These are phyloP conservation scores for Oenanthe oenanthe DNA, from an alignment of 2,113 vertebrate genomes.

Conservation along the genomic window DNA sequence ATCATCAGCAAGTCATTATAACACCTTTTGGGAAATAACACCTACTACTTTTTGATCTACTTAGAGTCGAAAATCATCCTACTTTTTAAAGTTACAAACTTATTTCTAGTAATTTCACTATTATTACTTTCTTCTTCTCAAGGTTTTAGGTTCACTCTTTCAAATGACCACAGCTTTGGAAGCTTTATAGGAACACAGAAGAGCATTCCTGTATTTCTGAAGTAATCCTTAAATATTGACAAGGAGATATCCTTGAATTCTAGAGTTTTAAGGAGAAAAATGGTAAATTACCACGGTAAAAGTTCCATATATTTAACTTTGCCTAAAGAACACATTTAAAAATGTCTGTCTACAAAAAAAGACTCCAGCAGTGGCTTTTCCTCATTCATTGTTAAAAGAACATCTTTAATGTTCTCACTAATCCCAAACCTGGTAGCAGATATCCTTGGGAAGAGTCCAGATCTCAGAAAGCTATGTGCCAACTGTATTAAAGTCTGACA, in stretches of 20 bases:
- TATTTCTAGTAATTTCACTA: neutral
- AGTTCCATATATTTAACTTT: neutral
- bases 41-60: neutral
- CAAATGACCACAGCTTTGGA: neutral
- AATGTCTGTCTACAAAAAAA: neutral
- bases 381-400: neutral
- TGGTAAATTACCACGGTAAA: neutral
- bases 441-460: neutral
- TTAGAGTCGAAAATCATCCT: neutral
- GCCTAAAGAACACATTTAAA: neutral
- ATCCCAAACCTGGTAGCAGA: neutral
- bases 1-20: neutral
- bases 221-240: neutral
- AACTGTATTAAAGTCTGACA: neutral
- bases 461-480: neutral
- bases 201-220: neutral
- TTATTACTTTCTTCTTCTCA: neutral
- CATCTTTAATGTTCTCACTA: neutral
- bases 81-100: neutral
- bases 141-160: neutral
- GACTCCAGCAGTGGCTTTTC: neutral
- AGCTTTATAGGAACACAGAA: neutral
- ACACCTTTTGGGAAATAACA: neutral
- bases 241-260: neutral
- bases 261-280: neutral